phyloP scores from a whole-genome alignment of 2,797 vertebrate species.

The Lacerta viridis region DNA sequence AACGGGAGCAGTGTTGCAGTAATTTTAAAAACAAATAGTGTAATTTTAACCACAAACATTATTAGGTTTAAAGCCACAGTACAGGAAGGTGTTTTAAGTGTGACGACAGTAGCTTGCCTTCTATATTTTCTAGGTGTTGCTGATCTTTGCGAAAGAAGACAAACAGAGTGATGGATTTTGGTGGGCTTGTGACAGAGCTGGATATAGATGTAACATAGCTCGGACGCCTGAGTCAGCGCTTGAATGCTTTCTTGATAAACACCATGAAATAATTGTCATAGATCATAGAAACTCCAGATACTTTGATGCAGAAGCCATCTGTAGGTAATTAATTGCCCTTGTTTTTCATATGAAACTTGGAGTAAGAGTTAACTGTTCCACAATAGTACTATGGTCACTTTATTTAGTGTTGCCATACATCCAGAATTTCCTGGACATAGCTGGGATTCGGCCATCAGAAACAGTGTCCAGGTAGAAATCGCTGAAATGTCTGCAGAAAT shows the following conservation, averaged over 20 bases:
- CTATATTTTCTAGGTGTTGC: conserved; percentile 87
- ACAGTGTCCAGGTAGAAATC: too few species aligned
- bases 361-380: not conserved
- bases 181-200: conserved; percentile 96
- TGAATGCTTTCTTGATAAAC: conserved; percentile 94
- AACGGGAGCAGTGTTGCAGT: not conserved
- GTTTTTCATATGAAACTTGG: conserved; percentile 13
- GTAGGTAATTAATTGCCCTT: conserved; percentile 83
- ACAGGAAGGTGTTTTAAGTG: not conserved
- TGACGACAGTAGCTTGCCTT: conserved; percentile 42
- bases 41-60: accelerated
- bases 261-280: conserved; percentile 94
- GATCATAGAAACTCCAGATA: conserved; percentile 89
- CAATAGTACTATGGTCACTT: not conserved
- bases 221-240: conserved; percentile 91
- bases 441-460: too few species aligned
- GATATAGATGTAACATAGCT: conserved; percentile 91
- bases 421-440: too few species aligned
- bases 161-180: conserved; percentile 95
- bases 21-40: not conserved
- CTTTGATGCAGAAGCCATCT: conserved; percentile 91
- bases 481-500: too few species aligned
- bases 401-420: not conserved
- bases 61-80: not conserved
- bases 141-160: conserved; percentile 96